Evolutionary conservation across 2,888 invertebrate genomes (phyloP), one percentile per base, ranked within the genome.

Genomic region (Agrochola lychnidis): DNA sequence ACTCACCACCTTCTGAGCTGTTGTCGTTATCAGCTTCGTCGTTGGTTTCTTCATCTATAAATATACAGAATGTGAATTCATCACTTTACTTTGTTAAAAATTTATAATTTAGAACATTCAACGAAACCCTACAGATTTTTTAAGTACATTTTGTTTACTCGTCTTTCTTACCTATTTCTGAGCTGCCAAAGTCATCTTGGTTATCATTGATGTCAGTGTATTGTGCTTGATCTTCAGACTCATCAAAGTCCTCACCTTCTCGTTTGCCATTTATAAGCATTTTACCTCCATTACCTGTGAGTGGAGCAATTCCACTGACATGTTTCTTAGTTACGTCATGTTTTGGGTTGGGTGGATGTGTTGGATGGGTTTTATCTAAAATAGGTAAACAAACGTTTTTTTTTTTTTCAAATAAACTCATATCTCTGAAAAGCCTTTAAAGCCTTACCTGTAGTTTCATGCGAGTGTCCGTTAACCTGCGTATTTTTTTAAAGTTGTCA

Each of bases 351-450:
- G n/a, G n/a, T n/a, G n/a, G n/a, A n/a, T n/a, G n/a, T n/a, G n/a
- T n/a, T n/a, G n/a, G n/a, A n/a, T 42, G 67, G 25, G 10, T 10
- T 73, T 67, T 70, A 25, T 53, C 79, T 81, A 36, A 62, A 83
- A 73, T 16, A 57, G 3, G 14, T 22, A 36, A 30, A 42, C 6
- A 9, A 19, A 7, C n/a, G 2, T 42, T 16, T 36, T 2, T 2
- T 57, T 2, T 57, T 51, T 62, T 51, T 42, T 30, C 16, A 56
- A n/a, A 51, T 42, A 4, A 12, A 22, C 5, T 19, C 5, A 30
- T 42, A 9, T 61, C 10, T 30, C 30, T 25, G n/a, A 6, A 67
- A 45, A 12, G 6, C 10, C 14, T 51, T 25, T n/a, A 56, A n/a
- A 78, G 16, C 6, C 51, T 70, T 74, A 81, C 81, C 74, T 57